A percentile compares a stretch with the other conserved stretches of the same genome.
Conservation (phyloP, 2,888 invertebrate species). For the Ceratothoa steindachneri region DNA sequence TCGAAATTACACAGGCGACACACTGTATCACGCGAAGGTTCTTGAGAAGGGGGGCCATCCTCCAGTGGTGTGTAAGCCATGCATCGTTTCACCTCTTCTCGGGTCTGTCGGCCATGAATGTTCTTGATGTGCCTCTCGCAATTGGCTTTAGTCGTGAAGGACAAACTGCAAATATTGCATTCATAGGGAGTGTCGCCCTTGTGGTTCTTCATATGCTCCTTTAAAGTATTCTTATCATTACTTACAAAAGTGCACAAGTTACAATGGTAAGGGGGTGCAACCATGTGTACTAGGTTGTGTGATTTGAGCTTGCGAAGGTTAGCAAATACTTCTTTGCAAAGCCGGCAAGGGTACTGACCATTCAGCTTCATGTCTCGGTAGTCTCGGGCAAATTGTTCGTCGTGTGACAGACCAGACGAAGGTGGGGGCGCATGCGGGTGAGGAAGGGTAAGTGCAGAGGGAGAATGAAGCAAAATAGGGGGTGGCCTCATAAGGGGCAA, state of each 20-base stretch:
- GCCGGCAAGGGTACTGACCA: conserved; percentile 82
- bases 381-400: conserved; percentile 77
- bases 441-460: not conserved
- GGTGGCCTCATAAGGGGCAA: not conserved
- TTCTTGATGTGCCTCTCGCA: conserved; percentile 92
- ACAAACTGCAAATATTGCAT: conserved; percentile 90
- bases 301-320: conserved; percentile 85
- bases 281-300: conserved; percentile 79
- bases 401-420: conserved; percentile 58
- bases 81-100: conserved; percentile 81
- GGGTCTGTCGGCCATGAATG: conserved; percentile 76
- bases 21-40: conserved; percentile 52
- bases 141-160: conserved; percentile 95
- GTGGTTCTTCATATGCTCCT: conserved; percentile 87
- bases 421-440: not conserved
- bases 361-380: conserved; percentile 83
- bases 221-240: conserved; percentile 83
- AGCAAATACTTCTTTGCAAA: conserved; percentile 82
- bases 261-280: conserved; percentile 76
- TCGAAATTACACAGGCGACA: conserved; percentile 55
- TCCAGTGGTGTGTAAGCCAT: conserved; percentile 59
- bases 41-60: conserved; percentile 30
- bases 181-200: conserved; percentile 93
- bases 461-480: not conserved
- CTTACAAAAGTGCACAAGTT: conserved; percentile 88